Base-by-base conservation (phyloP, 2,113 vertebrate genomes). In the Hucho hucho region DNA sequence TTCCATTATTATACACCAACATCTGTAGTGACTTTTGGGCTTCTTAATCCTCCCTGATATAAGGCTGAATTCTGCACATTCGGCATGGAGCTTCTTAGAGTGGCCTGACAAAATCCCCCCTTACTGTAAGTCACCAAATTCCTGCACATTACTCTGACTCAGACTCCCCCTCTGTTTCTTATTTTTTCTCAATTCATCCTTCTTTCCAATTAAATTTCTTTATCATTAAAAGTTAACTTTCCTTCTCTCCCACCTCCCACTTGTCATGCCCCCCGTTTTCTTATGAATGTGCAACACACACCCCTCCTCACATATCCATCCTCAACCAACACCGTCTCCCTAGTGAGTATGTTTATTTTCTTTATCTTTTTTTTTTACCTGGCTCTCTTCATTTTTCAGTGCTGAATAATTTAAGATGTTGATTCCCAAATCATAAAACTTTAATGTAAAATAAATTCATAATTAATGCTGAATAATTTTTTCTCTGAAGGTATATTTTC, bases 321-420 rank as follows among this genome's bases (percentile, higher is more conserved):
- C 43, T 32, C 12, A 26, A 69, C 37, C 68, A 58, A 49, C 64
- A 6, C 47, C 24, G 49, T 69, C 53, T 73, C 61, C 72, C 72
- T 3, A 26, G 61, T 11, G 72, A 65, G 32, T n/a, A 16, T 47
- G 26, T 65, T 74, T 65, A 65, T 65, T 65, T 74, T 65, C 72
- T 53, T 74, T 49, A 73, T 73, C 24, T 18, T 37, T 70, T 76
- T 18, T 53, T 70, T 76, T 56, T 76, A 76, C 74, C 26, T 28
- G 65, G 37, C 53, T 76, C 68, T 72, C 65, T 69, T 24, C 69
- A 76, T 72, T 69, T 80, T 70, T 47, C 66, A 53, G 22, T 24
- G 26, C 14, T 80, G 79, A 76, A 80, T 80, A 76, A 80, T 80
- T 73, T 32, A 80, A 56, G 46, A 6, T 80, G 70, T 76, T 75